Evolutionary conservation across 2,888 invertebrate species (phyloP).

Genomic region (Drosophila bunnanda): DNA sequence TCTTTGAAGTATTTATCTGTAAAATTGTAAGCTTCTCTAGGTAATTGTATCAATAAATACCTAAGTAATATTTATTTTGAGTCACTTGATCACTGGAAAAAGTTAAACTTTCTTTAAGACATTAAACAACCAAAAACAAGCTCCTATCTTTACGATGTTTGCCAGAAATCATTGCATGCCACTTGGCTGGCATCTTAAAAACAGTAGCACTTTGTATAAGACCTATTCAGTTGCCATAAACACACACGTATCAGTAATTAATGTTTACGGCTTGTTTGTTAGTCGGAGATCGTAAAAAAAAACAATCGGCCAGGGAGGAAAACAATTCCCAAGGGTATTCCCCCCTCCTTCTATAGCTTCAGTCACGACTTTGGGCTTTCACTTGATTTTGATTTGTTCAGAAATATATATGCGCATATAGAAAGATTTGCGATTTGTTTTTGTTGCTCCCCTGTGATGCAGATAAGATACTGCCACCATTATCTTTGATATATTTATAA

Average conservation of each 20-base stretch:
- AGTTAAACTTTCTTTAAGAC: background rate
- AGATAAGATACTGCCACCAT: constrained; percentile 27
- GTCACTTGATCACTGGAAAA: background rate
- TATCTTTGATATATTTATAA: constrained; percentile 23
- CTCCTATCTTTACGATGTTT: constrained; percentile 21
- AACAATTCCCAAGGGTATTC: constrained; percentile 18
- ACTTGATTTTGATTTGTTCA: constrained; percentile 12
- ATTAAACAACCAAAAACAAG: constrained; percentile 1
- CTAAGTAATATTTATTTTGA: background rate
- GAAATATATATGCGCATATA: constrained; percentile 26
- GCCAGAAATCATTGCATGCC: constrained; percentile 13
- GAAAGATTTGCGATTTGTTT: constrained; percentile 40
- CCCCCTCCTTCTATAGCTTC: constrained; percentile 6
- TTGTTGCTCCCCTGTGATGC: constrained; percentile 18
- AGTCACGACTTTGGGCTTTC: constrained; percentile 18
- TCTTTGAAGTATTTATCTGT: background rate
- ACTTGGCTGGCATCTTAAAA: constrained; percentile 18
- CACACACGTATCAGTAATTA: constrained; percentile 3
- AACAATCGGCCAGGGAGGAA: constrained; percentile 5
- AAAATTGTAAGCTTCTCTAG: background rate
- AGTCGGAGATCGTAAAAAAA: constrained; percentile 19
- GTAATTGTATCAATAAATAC: too few relatives aligned
- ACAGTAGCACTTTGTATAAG: constrained; percentile 19
- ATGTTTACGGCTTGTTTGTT: constrained; percentile 15
- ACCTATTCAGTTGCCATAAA: constrained; percentile 20